phyloP scores from a whole-genome alignment of 1,140 invertebrate species.

The Planococcus citri region DNA sequence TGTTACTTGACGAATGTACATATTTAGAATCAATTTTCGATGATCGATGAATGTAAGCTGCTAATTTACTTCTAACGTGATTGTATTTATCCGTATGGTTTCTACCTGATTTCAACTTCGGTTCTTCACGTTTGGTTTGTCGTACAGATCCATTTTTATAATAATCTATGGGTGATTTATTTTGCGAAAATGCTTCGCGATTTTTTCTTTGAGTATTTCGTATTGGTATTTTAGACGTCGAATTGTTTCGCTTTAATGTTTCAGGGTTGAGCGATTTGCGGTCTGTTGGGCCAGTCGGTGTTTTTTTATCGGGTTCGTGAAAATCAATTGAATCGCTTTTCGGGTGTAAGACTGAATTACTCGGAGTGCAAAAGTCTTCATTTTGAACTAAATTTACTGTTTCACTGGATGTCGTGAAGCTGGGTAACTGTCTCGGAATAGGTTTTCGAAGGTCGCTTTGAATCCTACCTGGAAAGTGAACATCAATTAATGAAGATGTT shows the following conservation, averaged over 20 bases:
- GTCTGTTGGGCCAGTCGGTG: neutral
- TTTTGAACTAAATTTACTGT: neutral
- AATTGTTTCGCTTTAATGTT: neutral
- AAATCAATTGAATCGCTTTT: neutral
- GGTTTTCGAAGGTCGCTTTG: neutral
- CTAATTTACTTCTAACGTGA: neutral
- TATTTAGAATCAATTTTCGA: neutral
- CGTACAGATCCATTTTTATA: neutral
- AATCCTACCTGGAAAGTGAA: neutral
- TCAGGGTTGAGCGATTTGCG: neutral
- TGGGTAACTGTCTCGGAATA: neutral
- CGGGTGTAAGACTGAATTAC: neutral
- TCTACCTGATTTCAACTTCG: neutral
- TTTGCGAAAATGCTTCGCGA: neutral
- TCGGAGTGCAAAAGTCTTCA: neutral
- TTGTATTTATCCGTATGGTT: neutral
- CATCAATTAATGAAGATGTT: neutral
- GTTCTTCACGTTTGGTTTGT: neutral
- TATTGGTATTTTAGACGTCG: conserved; percentile 5
- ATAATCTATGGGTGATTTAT: neutral
- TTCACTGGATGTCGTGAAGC: neutral
- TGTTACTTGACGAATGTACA: neutral
- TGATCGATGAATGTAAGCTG: conserved; percentile 5
- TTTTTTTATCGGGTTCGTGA: neutral
- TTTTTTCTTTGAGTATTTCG: neutral